Evolutionary conservation across 2,113 vertebrate genomes (phyloP), one percentile per base, ranked within the genome.

Genomic region (Thinocorus orbignyianus): DNA sequence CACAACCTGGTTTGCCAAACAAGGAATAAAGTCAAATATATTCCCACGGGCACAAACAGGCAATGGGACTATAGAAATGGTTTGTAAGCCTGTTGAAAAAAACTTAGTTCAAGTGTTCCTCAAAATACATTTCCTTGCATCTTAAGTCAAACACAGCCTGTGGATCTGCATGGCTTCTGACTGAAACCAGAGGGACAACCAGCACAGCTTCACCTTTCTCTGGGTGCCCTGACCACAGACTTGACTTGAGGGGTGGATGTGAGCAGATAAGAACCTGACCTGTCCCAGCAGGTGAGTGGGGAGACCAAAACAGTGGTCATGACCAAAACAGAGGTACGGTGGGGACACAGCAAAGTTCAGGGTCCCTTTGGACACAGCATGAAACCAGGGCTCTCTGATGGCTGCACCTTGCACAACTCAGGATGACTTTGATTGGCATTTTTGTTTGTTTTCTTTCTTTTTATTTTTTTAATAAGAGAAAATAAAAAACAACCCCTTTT

Each of bases 231-330:
- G 26, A 16, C 2, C 13, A 6, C 9, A 28, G 35, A 13, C 7
- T 8, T 17, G 37, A 39, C 20, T 44, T 3, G 2, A 22, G 23
- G 2, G 0, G 3, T 11, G 7, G 2, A 6, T 6, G 0, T 2
- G 58, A 41, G 73, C 15, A 42, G 33, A 37, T 0, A 2, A 14
- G 48, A 60, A 52, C 39, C 7, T 18, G 41, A 37, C 22, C 46
- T n/a, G 57, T 14, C 46, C 72, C 1, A 1, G 65, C 31, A 86
- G 17, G 8, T 14, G 35, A 81, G 13, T 0, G 4, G 11, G 60
- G 35, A 24, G 8, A 77, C 5, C 33, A 57, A 42, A 35, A 51
- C 42, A 12, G 16, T 0, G 3, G 41, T 41, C 18, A 44, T 1
- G 30, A 11, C 17, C n/a, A 31, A 7, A 9, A 26, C 17, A 49